phyloP scores from a whole-genome alignment of 2,113 vertebrate genomes.

The Callaeas wilsoni region DNA sequence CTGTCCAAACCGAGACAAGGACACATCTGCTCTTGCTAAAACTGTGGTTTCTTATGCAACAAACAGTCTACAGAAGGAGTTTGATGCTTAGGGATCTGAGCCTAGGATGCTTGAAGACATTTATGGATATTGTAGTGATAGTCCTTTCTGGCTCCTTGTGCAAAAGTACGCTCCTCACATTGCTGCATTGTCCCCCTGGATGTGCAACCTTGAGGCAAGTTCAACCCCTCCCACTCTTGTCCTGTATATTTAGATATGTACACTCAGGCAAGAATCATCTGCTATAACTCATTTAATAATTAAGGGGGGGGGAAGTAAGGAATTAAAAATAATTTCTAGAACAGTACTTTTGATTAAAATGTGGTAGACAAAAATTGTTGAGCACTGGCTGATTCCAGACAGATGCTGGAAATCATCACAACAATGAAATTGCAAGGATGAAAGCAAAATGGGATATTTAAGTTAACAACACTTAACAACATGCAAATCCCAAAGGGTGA shows the following conservation, averaged over 20 bases:
- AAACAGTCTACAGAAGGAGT: not conserved
- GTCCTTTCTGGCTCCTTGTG: not conserved
- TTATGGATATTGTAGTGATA: not conserved
- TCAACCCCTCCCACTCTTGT: not conserved
- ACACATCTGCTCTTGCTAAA: not conserved
- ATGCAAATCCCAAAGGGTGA: not conserved
- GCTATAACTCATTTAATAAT: not conserved
- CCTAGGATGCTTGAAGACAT: too few relatives aligned
- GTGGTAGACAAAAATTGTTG: not conserved
- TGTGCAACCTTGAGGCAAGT: fast-evolving
- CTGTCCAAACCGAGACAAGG: too few relatives aligned
- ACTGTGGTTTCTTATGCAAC: not conserved
- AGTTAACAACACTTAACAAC: not conserved
- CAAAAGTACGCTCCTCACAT: not conserved
- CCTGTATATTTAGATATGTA: not conserved
- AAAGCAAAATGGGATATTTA: not conserved
- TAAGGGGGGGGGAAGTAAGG: not conserved
- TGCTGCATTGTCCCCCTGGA: not conserved
- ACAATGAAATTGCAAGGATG: not conserved
- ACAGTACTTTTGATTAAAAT: not conserved
- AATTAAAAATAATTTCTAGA: not conserved
- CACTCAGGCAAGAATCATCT: not conserved
- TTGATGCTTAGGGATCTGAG: not conserved
- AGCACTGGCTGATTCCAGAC: not conserved
- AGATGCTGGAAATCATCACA: not conserved